phyloP scores from a whole-genome alignment of 2,888 invertebrate species.

The Danaus chrysippus region DNA sequence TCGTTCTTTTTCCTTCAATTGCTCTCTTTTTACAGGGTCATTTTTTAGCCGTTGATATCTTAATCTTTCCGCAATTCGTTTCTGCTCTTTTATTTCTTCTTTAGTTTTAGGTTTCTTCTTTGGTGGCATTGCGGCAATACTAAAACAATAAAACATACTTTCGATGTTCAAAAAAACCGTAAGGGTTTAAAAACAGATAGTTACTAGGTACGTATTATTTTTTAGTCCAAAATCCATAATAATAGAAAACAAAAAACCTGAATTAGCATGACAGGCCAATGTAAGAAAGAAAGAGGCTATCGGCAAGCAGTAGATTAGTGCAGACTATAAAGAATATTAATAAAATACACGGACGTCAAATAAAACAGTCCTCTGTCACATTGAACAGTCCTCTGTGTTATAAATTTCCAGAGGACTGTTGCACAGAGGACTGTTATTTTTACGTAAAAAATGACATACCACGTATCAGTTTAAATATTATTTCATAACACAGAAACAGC shows the following conservation, averaged over 20 bases:
- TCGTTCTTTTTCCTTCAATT: constrained; percentile 27
- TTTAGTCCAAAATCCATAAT: no score
- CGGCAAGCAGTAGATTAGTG: no score
- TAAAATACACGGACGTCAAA: not conserved
- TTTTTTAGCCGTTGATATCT: constrained; percentile 32
- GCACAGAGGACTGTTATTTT: constrained; percentile 9
- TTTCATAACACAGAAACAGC: no score
- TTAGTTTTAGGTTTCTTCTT: constrained; percentile 24
- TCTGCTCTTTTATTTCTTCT: constrained; percentile 29
- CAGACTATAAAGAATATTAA: no score
- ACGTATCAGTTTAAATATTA: not conserved
- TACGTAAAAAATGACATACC: constrained; percentile 13
- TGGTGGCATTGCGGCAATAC: not conserved
- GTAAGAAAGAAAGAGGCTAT: no score
- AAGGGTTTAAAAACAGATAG: no score
- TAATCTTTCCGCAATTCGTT: constrained; percentile 29
- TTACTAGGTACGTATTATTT: no score
- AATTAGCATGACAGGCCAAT: no score
- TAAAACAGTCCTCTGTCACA: constrained; percentile 16
- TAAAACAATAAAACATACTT: no score
- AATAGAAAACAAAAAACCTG: no score
- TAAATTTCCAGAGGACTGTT: constrained; percentile 10
- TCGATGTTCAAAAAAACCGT: no score
- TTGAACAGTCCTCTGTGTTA: constrained; percentile 14
- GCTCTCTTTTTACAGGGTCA: constrained; percentile 28